Evolutionary conservation across 2,113 vertebrate species (phyloP), one percentile per base, ranked within the genome.

Genomic region (Glaucomys volans): DNA sequence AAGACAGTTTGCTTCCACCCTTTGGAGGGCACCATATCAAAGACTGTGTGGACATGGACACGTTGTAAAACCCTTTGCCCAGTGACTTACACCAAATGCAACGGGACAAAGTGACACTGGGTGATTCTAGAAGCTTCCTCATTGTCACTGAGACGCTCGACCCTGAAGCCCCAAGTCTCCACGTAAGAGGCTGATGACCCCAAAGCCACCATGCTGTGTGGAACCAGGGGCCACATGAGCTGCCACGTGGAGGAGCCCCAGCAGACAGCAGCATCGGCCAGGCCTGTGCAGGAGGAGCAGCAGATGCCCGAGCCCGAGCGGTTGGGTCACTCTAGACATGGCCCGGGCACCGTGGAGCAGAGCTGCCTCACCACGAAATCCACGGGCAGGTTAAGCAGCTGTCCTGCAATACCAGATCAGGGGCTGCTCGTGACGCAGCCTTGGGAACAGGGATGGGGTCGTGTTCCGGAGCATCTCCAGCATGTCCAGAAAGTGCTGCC

Each of bases 211-310:
- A 4, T 66, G 64, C 11, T 35, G 64, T 32, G 64, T 16, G 47
- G 50, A 57, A 26, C 40, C 44, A 24, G 17, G 57, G 72, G 7
- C 69, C 69, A 40, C 32, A 22, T 3, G 11, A 64, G 69, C 50
- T 47, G 26, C 90, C 67, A 30, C 12, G 30, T 2, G 6, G 40
- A 64, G 35, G 24, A 7, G 72, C 37, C 54, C 64, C 72, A 11
- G 2, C 20, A 9, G 13, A 16, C n/a, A 26, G 24, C 37, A n/a
- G 37, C 16, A 4, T 44, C 62, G 10, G 7, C 47, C 3, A 0
- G 22, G 5, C 30, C 1, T 20, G 81, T 66, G 80, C 57, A 66
- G 28, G 47, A 93, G 91, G 37, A 44, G 57, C 11, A 16, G 54
- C 30, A 0, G 62, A 35, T 28, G 37, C 28, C 32, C 62, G n/a